Evolutionary conservation across 2,888 invertebrate species (phyloP), one percentile per base, ranked within the genome.

Genomic region (Zaprionus obscuricornis): DNA sequence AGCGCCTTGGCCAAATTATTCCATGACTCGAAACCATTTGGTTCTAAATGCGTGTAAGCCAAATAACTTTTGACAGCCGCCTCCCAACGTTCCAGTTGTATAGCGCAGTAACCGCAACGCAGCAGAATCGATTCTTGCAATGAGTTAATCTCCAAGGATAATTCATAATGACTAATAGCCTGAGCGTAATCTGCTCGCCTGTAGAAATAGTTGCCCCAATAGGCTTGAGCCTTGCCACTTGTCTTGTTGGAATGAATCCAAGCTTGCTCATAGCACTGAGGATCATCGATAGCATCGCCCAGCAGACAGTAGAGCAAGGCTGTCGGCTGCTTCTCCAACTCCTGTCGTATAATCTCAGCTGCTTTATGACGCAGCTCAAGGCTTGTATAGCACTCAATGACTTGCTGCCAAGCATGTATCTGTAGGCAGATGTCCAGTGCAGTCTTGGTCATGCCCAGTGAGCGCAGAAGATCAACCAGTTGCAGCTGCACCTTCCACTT

Each of bases 1-100:
- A 98, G 97, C 2, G 97, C 96, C 87, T 98, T 97, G 8, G 98
- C 97, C 56, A 99, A 91, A 90, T 99, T 99, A 90, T 98, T 99
- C 99, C 99, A 99, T 0, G 97, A 97, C 90, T 99, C 98, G 89
- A 97, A 98, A 49, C 96, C 95, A 90, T 95, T 91, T 0, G 94
- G 95, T 78, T 98, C 97, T n/a, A 98, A 91, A 70, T 93, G 93
- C 10, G 97, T 96, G 88, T 97, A 97, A 42, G 94, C 93, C 36
- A 96, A 92, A 89, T 98, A 98, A 0, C 97, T 96, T 18, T 92
- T 93, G 0, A 96, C 96, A 0, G 97, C 95, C 7, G 93, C 86
- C 76, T 95, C 94, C 96, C 96, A 97, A 60, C 95, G 92, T 87
- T 96, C 95, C 0, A 92, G 91, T 85, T 93, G 92, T 51, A 98